Percentiles rank a stretch among this genome's conserved stretches.
phyloP scores from a whole-genome alignment of 2,113 vertebrate species.

The Sceloporus tristichus region DNA sequence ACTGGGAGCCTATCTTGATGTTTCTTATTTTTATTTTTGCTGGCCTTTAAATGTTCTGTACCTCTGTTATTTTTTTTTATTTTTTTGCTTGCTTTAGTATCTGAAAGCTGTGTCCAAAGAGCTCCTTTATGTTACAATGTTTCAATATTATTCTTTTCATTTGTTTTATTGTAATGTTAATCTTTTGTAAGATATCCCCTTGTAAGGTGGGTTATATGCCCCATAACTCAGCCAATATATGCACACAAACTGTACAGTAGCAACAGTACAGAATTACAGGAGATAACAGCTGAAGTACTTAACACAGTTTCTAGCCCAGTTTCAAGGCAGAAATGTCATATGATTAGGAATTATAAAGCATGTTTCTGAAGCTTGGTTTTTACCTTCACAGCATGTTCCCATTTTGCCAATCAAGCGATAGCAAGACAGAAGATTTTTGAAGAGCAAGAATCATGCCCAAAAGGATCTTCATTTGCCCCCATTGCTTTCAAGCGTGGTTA shows the following conservation, averaged over 20 bases:
- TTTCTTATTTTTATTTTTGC: not conserved
- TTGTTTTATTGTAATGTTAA: not conserved
- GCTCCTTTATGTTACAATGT: not conserved
- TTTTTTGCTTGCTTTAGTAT: not conserved
- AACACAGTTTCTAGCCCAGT: not conserved
- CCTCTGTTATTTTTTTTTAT: not conserved
- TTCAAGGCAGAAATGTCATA: not conserved
- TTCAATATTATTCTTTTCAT: not conserved
- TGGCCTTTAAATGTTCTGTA: not conserved
- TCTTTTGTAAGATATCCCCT: not conserved
- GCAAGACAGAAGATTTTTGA: slow-evolving; percentile 26
- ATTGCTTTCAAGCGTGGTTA: slow-evolving; percentile 32
- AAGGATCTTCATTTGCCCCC: slow-evolving; percentile 33
- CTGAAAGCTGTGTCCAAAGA: not conserved
- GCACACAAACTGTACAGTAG: not conserved
- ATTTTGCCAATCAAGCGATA: slow-evolving; percentile 39
- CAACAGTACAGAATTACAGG: not conserved
- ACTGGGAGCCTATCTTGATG: not conserved
- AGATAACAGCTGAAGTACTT: not conserved
- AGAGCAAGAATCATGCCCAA: slow-evolving; percentile 18
- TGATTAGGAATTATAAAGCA: slow-evolving; percentile 1
- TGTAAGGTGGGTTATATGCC: not conserved
- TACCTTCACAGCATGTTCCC: not conserved
- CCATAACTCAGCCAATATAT: not conserved
- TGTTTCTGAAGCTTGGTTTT: slow-evolving; percentile 6